Evolutionary conservation across 2,797 vertebrate genomes (phyloP), one percentile per base, ranked within the genome.

Genomic region (Lepus townsendii): DNA sequence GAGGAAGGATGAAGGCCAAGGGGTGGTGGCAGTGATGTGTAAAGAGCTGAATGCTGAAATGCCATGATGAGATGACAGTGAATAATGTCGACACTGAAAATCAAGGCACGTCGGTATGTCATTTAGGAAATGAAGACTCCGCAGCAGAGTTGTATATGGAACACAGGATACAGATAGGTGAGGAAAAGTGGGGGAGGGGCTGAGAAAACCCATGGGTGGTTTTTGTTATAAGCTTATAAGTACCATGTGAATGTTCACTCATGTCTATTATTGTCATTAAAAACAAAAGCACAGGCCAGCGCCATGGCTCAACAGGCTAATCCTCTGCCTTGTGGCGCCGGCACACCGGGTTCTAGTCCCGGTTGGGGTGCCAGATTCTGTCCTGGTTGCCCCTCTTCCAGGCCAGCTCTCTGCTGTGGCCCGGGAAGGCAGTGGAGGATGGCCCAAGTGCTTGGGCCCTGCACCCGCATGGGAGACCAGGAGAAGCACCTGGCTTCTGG

Each of bases 221-320:
- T 91, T 80, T 69, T 87, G 30, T 83, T 79, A 50, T 20, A 38
- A 88, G 60, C 17, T 16, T 91, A 77, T 93, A 42, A 83, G 82
- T 87, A 78, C 35, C 16, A 69, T 68, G 83, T 80, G 27, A 50
- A n/a, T 86, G 71, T 76, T 92, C 30, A 86, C n/a, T 68, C 75
- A 57, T 26, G 19, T 86, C 20, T 76, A 88, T 77, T 73, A 77
- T 1, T 91, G 90, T 85, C 17, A 42, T 86, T 47, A 47, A 47
- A 47, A 47, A 47, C 42, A 47, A 47, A 47, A 47, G 78, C 88
- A 22, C 14, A 79, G 35, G 35, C 35, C 35, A 3, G 35, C 35
- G 35, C 35, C 35, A 35, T 35, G 35, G 35, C 35, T 35, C 35
- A 35, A 35, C 35, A 35, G 35, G 35, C 35, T 35, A 35, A 35